Conservation (phyloP, 1,140 invertebrate species). For the Rhopalosiphum padi region DNA sequence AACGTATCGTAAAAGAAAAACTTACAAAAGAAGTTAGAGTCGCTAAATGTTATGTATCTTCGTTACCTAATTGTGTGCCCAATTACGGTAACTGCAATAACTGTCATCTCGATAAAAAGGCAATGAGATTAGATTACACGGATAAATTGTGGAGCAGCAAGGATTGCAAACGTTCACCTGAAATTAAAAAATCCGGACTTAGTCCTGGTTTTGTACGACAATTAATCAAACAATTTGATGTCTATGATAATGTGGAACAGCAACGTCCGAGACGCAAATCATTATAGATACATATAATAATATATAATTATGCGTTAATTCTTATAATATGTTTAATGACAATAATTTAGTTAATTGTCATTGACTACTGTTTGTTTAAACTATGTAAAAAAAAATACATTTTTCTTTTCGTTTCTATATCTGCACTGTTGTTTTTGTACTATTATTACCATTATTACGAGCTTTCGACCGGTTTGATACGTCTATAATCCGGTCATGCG, state of each 20-base stretch:
- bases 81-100: neutral
- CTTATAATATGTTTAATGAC: too few relatives aligned
- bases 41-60: neutral
- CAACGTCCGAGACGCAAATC: neutral
- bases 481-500: neutral
- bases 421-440: neutral
- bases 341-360: too few relatives aligned
- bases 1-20: neutral
- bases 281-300: neutral
- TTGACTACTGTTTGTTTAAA: too few relatives aligned
- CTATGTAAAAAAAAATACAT: too few relatives aligned
- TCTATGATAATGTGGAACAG: neutral
- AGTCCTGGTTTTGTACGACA: neutral
- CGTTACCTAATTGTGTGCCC: neutral
- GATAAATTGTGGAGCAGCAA: too few relatives aligned
- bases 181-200: too few relatives aligned
- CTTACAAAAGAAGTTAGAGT: conserved; percentile 32
- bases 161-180: too few relatives aligned
- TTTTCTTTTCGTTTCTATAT: too few relatives aligned
- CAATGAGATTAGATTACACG: neutral
- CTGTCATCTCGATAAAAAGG: neutral
- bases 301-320: too few relatives aligned
- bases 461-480: neutral
- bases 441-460: neutral
- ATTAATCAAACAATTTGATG: neutral